Base-by-base conservation (phyloP, 2,113 vertebrate species). In the Cichladusa arquata region DNA sequence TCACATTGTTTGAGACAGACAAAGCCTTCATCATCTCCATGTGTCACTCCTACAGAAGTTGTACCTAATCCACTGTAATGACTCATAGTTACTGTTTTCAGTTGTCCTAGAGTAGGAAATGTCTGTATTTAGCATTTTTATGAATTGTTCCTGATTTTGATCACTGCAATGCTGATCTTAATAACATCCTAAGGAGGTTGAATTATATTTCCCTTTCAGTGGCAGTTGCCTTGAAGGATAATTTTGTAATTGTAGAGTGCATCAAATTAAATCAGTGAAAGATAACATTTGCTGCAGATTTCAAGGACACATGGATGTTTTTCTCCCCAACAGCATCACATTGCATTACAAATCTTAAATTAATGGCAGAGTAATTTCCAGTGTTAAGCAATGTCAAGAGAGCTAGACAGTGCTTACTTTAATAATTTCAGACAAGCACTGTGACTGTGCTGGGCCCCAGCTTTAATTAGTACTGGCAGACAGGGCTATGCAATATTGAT, bases 391-490 rank as follows among this genome's bases (percentile, higher is more conserved):
- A 66, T 83, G 80, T 56, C 60, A 81, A 88, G 69, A 45, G 33
- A 82, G 25, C 47, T 84, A 62, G 69, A 67, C 47, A 17, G 53
- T 58, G 51, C 65, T 93, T 18, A 10, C 70, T 93, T 90, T 69
- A 91, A 91, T 90, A 90, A 95, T 74, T 88, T 80, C 85, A 96
- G 93, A 51, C 5, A 2, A 88, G 28, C 84, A 86, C 38, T 64
- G 45, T 1, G 7, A 77, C 84, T 88, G 70, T 81, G 53, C 81
- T 88, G 72, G 57, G 50, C 96, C 92, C 72, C 94, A 66, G 61
- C 54, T 31, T 97, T 97, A 96, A 96, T 94, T 66, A 54, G 88
- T 56, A 90, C 66, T 96, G 86, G 94, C 93, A 96, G 88, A 77
- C 81, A 79, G 51, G 47, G 96, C 90, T 72, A 97, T 87, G 81